phyloP scores from a whole-genome alignment of 2,113 vertebrate species.

The Campylorhamphus procurvoides region DNA sequence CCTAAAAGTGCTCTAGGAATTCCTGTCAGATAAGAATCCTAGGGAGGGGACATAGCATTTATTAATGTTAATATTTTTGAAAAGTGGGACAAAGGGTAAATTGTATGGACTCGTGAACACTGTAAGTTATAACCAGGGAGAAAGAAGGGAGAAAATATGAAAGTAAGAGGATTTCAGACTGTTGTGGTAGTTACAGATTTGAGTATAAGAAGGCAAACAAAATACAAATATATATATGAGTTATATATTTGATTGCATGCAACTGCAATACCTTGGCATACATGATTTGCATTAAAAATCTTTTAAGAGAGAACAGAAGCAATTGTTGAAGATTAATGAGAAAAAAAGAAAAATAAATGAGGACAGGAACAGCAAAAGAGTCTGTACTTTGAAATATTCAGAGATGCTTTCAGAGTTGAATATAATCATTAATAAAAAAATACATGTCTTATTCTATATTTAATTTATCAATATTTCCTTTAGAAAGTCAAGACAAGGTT shows the following conservation, averaged over 20 bases:
- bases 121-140: neutral
- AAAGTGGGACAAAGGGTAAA: neutral
- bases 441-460: neutral
- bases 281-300: neutral
- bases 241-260: neutral
- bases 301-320: neutral
- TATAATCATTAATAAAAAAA: neutral
- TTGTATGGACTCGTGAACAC: neutral
- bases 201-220: neutral
- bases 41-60: neutral
- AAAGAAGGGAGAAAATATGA: neutral
- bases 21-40: neutral
- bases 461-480: constrained; percentile 10
- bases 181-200: neutral
- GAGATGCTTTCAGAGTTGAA: neutral
- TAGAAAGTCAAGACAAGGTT: neutral
- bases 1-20: neutral
- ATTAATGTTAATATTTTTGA: neutral
- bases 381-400: constrained; percentile 39
- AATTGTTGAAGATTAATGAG: neutral
- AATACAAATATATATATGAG: neutral
- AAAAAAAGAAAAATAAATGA: neutral
- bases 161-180: neutral
- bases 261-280: neutral
- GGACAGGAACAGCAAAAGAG: neutral